Base-by-base conservation (phyloP, 2,888 invertebrate species). In the Meta bourneti region DNA sequence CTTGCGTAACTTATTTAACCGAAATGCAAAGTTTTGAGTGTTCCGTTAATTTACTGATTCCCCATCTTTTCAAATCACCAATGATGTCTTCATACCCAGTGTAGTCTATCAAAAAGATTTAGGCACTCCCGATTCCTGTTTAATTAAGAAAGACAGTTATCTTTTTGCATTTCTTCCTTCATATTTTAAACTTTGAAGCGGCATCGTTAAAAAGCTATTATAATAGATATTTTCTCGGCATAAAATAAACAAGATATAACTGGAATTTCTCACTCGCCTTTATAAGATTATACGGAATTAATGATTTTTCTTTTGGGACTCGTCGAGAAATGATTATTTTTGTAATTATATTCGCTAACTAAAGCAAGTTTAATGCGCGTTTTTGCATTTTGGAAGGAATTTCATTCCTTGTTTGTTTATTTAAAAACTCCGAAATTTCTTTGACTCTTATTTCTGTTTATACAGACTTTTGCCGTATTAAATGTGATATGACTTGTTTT, bases 271-370 rank as follows among this genome's bases (percentile, higher is more conserved):
- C 8, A n/a, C 52, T 52, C 19, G 16, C 54, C 19, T 52, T 16
- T 52, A 54, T 52, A 51, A 78, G 78, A 78, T 78, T 78, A 54
- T 19, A 78, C 19, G 52, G 52, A 78, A 78, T 78, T 78, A 78
- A 78, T 78, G 54, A 52, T 52, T 52, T 77, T 77, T 52, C 19
- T 78, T 78, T 78, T 52, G 6, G 16, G 11, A 52, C 19, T 52
- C 52, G 78, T 52, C 78, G 51, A 78, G 20, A 77, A 78, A 78
- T 54, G 78, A 78, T 78, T 78, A 54, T 52, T 78, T 78, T 78
- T 51, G 51, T 78, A 78, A 78, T 78, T 78, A 20, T 20, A 78
- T 52, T 78, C 54, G 11, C 19, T 78, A n/a, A 78, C 54, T 51
- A 78, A 78, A 78, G 5, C 20, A 78, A 78, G 51, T 19, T 78